Percentiles rank a stretch among this genome's conserved stretches.
These are phyloP conservation scores for Panagrolaimus sp. DNA, from an alignment of 1,140 invertebrate species.

Conservation along the genomic window DNA sequence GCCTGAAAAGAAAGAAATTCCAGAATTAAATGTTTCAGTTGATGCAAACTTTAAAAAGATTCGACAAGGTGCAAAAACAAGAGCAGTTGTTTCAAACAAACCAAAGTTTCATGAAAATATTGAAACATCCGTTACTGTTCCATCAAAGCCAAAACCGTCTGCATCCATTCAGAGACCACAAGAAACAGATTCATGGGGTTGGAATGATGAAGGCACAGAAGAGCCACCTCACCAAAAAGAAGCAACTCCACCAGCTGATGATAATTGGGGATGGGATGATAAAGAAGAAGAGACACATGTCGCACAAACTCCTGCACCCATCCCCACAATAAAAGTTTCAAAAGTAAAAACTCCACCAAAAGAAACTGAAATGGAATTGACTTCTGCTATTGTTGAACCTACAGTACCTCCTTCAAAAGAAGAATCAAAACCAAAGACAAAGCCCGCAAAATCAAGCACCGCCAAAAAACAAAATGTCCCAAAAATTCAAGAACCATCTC, in stretches of 20 bases:
- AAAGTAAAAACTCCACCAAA: not conserved
- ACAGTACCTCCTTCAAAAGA: not conserved
- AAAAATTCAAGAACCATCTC: not conserved
- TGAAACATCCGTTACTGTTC: not conserved
- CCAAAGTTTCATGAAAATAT: not conserved
- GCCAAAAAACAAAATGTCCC: not conserved
- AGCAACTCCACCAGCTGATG: not conserved
- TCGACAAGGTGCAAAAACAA: not conserved
- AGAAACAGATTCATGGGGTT: constrained; percentile 14
- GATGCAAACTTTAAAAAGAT: not conserved
- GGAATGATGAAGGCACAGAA: constrained; percentile 10
- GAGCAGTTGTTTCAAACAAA: not conserved
- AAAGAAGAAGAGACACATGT: too few relatives aligned
- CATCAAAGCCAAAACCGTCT: not conserved
- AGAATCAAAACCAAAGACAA: not conserved
- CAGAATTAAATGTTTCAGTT: not conserved
- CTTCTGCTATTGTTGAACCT: not conserved
- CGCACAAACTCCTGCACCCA: too few relatives aligned
- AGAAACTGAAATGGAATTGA: not conserved
- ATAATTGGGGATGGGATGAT: too few relatives aligned
- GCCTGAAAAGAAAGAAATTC: not conserved
- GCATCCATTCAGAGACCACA: not conserved
- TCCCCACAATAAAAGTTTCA: too few relatives aligned
- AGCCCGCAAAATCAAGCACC: not conserved
- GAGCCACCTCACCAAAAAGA: not conserved